Evolutionary conservation across 1,140 invertebrate genomes (phyloP).

Genomic region (Tetranychus urticae): DNA sequence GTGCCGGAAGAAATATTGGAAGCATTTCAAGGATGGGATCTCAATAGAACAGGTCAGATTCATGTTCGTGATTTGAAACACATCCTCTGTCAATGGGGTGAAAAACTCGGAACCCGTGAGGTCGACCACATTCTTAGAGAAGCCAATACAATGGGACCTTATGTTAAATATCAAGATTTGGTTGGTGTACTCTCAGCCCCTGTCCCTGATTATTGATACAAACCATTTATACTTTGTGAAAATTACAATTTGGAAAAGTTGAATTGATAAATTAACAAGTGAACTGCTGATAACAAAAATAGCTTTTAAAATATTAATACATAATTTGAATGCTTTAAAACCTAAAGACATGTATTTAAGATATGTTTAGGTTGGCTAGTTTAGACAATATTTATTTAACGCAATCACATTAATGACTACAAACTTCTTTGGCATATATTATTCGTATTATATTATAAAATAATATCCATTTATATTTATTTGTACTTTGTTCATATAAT

Average conservation of each 20-base stretch:
- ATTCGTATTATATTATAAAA: too few species aligned
- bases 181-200: conserved; percentile 78
- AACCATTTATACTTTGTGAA: background rate
- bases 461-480: too few species aligned
- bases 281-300: too few species aligned
- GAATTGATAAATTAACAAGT: too few species aligned
- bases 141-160: conserved; percentile 54
- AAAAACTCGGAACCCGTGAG: conserved; percentile 65
- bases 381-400: too few species aligned
- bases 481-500: too few species aligned
- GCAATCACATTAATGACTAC: too few species aligned
- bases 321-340: too few species aligned
- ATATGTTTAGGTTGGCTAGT: too few species aligned
- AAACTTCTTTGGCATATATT: too few species aligned
- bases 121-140: conserved; percentile 81
- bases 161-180: conserved; percentile 71
- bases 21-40: conserved; percentile 64
- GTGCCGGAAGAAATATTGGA: conserved; percentile 65
- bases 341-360: too few species aligned
- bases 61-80: conserved; percentile 58
- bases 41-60: conserved; percentile 42
- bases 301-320: background rate
- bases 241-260: too few species aligned
- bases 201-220: conserved; percentile 59
- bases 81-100: conserved; percentile 69